phyloP scores from a whole-genome alignment of 1,140 invertebrate genomes.

The Rhizoglyphus robini region DNA sequence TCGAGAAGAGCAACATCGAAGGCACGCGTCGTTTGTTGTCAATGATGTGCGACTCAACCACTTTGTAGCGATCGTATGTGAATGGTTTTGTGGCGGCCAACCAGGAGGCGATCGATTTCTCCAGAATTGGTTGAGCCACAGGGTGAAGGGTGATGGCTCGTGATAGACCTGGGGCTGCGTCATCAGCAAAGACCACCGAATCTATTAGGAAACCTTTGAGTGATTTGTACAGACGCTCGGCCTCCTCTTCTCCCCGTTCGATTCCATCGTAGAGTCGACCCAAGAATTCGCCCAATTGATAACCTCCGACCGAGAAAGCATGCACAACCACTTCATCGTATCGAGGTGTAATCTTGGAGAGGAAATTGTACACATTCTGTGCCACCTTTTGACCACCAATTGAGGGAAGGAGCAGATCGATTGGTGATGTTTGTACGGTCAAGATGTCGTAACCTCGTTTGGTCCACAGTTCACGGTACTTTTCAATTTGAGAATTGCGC shows the following conservation, averaged over 20 bases:
- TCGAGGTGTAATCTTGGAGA: slow-evolving; percentile 41
- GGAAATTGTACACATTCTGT: slow-evolving; percentile 52
- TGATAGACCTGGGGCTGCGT: slow-evolving; percentile 14
- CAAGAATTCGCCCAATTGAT: slow-evolving; percentile 18
- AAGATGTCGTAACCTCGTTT: slow-evolving; percentile 71
- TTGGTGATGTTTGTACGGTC: slow-evolving; percentile 57
- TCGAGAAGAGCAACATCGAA: slow-evolving; percentile 61
- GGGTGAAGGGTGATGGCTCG: slow-evolving; percentile 16
- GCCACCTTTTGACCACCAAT: slow-evolving; percentile 50
- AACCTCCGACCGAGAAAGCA: slow-evolving; percentile 51
- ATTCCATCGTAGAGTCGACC: slow-evolving; percentile 4
- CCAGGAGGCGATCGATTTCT: slow-evolving; percentile 46
- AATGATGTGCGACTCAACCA: background rate
- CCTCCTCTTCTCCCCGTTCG: background rate
- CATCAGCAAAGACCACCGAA: slow-evolving; percentile 19
- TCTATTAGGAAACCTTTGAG: slow-evolving; percentile 13
- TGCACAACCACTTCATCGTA: slow-evolving; percentile 59
- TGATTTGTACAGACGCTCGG: slow-evolving; percentile 6
- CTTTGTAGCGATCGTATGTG: background rate
- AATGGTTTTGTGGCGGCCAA: slow-evolving; percentile 40
- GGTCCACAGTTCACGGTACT: slow-evolving; percentile 63
- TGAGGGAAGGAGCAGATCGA: slow-evolving; percentile 64
- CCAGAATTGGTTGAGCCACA: slow-evolving; percentile 23
- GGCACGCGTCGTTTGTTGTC: background rate
- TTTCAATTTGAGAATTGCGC: slow-evolving; percentile 61